A percentile compares a stretch with the other conserved stretches of the same genome.
Conservation (phyloP, 2,113 vertebrate genomes). For the Rattus norvegicus region GRCr8 NC_086026.1:52832001-52832500, state of each 20-base stretch:
- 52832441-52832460: neutral
- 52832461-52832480: neutral
- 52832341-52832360: neutral
- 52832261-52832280: neutral
- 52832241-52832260: neutral
- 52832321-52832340: neutral
- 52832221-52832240: neutral
- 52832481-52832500: neutral
- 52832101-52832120: accelerated
- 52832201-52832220: neutral
- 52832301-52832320: slow-evolving; percentile 1
- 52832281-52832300: neutral
- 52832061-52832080: neutral
- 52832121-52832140: neutral
- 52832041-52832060: too few species aligned
- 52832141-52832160: neutral
- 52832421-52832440: neutral
- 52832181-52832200: neutral
- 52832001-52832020: too few species aligned
- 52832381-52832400: neutral
- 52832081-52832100: neutral
- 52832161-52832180: neutral
- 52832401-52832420: neutral
- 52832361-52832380: neutral
- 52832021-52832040: neutral